These are phyloP conservation scores for Chrysoperla carnea DNA, from an alignment of 1,140 invertebrate genomes.

Conservation along the genomic window DNA sequence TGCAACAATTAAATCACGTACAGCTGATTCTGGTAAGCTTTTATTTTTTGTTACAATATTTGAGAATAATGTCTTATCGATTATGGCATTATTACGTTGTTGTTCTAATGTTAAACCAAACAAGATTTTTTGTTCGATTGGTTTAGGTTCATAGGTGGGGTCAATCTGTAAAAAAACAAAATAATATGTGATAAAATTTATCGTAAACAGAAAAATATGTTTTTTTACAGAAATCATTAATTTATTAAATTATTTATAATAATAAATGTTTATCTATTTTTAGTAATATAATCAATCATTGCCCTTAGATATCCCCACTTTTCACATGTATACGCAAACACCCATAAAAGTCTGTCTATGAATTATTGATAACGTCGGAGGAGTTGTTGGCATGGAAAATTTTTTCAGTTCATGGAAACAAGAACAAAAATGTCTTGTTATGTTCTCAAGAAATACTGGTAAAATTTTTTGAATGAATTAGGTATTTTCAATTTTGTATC, in stretches of 20 bases:
- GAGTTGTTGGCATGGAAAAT: too few relatives aligned
- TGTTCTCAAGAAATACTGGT: too few relatives aligned
- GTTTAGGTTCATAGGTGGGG: slow-evolving; percentile 59
- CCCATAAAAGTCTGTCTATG: too few relatives aligned
- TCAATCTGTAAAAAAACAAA: slow-evolving; percentile 52
- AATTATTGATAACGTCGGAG: too few relatives aligned
- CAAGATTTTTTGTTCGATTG: slow-evolving; percentile 69
- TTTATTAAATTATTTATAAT: not conserved
- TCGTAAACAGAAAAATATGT: not conserved
- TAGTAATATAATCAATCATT: not conserved
- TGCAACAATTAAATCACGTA: slow-evolving; percentile 86
- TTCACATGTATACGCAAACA: too few relatives aligned
- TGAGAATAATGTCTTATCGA: slow-evolving; percentile 58
- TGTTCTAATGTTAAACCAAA: slow-evolving; percentile 90
- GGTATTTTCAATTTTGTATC: too few relatives aligned
- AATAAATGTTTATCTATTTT: not conserved
- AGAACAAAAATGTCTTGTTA: too few relatives aligned
- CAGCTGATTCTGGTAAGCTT: slow-evolving; percentile 50
- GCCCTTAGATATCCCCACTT: too few relatives aligned
- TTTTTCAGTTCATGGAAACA: too few relatives aligned
- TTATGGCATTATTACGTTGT: slow-evolving; percentile 74
- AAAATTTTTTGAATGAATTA: too few relatives aligned
- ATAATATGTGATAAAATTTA: not conserved
- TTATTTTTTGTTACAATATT: slow-evolving; percentile 68
- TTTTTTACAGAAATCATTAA: not conserved